Base-by-base conservation (phyloP, 2,888 invertebrate genomes). In the Tinea pellionella region DNA sequence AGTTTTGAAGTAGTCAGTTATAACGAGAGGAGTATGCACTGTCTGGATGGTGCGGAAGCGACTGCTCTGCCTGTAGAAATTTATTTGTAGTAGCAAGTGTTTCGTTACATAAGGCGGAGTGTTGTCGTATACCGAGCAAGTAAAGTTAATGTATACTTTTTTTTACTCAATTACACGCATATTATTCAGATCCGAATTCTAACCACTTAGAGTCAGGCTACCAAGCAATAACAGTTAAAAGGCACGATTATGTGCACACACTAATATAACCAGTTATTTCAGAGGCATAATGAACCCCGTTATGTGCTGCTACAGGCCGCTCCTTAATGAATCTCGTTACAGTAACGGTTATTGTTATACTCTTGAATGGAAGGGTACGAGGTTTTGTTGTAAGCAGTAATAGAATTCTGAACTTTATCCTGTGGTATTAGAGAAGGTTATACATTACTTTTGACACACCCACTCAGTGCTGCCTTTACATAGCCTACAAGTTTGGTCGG, bases 161-260 rank as follows among this genome's bases (percentile, higher is more conserved):
- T 24, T 24, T 24, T 24, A 24, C 6, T 24, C 24, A 3, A 24
- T 6, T 6, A 3, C 2, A 24, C 6, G 24, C 6, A 24, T 6
- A 24, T 24, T 3, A 24, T 24, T 3, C 24, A 24, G 24, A 3
- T 24, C 24, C 37, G 11, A 37, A 37, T 9, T 37, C 37, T 9
- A 18, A 12, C 19, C 53, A 53, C 53, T 53, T 53, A 53, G 24
- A 24, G 16, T 2, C 53, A 6, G 53, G 53, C 4, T 53, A 47
- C 53, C 11, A 9, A 68, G 70, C 72, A 75, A 78, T 82, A 83
- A 80, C 81, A 79, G 75, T 84, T 81, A 82, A 74, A 70, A 59
- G 74, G 78, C 73, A 77, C 73, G 68, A 75, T 78, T 76, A 79
- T 71, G 71, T 69, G 65, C 30, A 9, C 65, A 72, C 72, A 73